These are phyloP conservation scores for Vidua chalybeata DNA, from an alignment of 2,113 vertebrate species.

Conservation along the genomic window DNA sequence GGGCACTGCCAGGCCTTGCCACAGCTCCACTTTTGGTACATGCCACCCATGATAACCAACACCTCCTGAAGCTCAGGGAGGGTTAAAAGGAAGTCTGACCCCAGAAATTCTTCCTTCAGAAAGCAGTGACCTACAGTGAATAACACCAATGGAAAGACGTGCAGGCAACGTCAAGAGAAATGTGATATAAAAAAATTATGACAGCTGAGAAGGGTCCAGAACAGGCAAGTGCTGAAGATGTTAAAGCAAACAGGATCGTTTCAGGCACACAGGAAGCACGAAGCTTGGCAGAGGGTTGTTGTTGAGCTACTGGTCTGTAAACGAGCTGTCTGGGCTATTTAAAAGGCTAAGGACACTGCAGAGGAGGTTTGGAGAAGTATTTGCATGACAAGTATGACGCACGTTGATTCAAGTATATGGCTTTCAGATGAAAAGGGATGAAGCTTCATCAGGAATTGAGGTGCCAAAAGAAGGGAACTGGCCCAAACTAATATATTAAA, in stretches of 20 bases:
- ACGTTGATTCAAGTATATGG: neutral
- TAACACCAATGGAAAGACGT: neutral
- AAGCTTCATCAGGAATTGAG: neutral
- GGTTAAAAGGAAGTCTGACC: neutral
- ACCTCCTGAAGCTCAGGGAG: neutral
- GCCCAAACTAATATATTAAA: neutral
- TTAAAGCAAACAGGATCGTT: neutral
- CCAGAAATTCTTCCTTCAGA: neutral
- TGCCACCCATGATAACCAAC: neutral
- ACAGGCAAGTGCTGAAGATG: neutral
- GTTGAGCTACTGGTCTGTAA: neutral
- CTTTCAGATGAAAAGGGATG: neutral
- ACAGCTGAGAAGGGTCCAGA: neutral
- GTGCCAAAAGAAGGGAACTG: neutral
- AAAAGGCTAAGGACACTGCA: neutral
- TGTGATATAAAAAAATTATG: neutral
- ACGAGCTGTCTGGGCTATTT: neutral
- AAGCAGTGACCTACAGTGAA: neutral
- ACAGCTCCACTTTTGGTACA: neutral
- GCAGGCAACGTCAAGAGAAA: neutral
- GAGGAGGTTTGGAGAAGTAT: neutral
- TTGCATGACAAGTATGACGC: neutral
- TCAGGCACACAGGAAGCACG: neutral
- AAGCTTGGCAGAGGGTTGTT: neutral
- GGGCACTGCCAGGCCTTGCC: neutral